Conservation (phyloP, 2,888 invertebrate species). For the Caenorhabditis afra region DNA sequence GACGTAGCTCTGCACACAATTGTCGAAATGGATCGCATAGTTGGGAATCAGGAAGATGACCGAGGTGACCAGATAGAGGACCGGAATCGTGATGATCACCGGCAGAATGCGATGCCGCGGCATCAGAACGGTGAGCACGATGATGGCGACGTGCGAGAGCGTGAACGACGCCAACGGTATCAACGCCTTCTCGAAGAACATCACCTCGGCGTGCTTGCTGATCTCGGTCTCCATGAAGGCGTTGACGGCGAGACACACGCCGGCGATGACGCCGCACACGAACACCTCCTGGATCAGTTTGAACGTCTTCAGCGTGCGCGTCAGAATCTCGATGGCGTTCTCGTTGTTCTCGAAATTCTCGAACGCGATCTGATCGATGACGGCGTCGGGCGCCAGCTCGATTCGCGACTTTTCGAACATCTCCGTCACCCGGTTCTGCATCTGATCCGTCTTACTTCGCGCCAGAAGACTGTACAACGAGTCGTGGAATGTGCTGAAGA, state of each 20-base stretch:
- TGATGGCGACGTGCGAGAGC: neutral
- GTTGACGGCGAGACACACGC: conserved; percentile 18
- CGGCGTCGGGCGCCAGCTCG: conserved; percentile 20
- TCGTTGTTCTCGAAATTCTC: conserved; percentile 42
- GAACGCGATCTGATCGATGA: conserved; percentile 51
- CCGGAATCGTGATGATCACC: conserved; percentile 18
- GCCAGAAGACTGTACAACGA: conserved; percentile 39
- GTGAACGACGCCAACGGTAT: conserved; percentile 19
- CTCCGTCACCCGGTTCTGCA: conserved; percentile 24
- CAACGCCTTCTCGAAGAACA: conserved; percentile 35
- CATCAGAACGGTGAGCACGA: conserved; percentile 1
- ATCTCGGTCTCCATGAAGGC: conserved; percentile 27
- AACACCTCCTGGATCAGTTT: conserved; percentile 41
- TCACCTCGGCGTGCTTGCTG: conserved; percentile 20
- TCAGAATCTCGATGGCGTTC: conserved; percentile 32
- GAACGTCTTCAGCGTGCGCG: conserved; percentile 33
- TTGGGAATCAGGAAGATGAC: conserved; percentile 10
- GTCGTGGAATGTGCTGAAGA: conserved; percentile 47
- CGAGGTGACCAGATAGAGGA: neutral
- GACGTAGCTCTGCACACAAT: conserved; percentile 13
- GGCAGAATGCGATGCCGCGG: conserved; percentile 37
- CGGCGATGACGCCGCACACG: conserved; percentile 37
- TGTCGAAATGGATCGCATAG: conserved; percentile 5
- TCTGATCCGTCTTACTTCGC: conserved; percentile 28
- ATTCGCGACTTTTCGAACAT: conserved; percentile 27